Conservation (phyloP, 2,888 invertebrate species). For the Phaonia tiefii region DNA sequence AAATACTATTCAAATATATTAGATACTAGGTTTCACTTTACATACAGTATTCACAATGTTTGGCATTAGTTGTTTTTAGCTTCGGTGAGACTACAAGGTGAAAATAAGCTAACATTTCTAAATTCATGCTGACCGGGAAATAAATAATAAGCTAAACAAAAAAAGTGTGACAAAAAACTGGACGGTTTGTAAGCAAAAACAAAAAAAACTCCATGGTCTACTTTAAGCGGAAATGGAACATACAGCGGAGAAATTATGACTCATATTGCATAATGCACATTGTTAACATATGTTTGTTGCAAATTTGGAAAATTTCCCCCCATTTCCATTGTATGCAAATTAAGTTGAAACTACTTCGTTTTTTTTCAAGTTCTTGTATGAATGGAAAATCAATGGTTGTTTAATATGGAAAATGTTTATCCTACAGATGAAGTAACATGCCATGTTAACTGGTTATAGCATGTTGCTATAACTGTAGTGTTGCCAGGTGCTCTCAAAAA, state of each 20-base stretch:
- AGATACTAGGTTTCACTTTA: neutral
- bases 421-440: no score
- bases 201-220: slow-evolving; percentile 25
- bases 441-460: no score
- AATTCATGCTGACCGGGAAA: no score
- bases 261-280: slow-evolving; percentile 35
- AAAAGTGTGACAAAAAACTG: slow-evolving; percentile 23
- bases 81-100: neutral
- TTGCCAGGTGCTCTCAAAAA: no score
- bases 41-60: slow-evolving; percentile 43
- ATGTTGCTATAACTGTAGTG: no score
- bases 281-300: slow-evolving; percentile 38
- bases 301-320: slow-evolving; percentile 39
- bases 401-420: no score
- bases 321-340: slow-evolving; percentile 59
- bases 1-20: no score
- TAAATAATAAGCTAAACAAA: neutral
- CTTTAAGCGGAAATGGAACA: slow-evolving; percentile 1
- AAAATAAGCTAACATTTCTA: slow-evolving; percentile 22
- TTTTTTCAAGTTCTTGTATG: no score
- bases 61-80: slow-evolving; percentile 18
- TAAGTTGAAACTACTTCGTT: slow-evolving; percentile 10
- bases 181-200: slow-evolving; percentile 47
- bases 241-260: slow-evolving; percentile 37
- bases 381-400: no score